phyloP scores from a whole-genome alignment of 2,113 vertebrate genomes.

The Cyphomyrus discorhynchus region DNA sequence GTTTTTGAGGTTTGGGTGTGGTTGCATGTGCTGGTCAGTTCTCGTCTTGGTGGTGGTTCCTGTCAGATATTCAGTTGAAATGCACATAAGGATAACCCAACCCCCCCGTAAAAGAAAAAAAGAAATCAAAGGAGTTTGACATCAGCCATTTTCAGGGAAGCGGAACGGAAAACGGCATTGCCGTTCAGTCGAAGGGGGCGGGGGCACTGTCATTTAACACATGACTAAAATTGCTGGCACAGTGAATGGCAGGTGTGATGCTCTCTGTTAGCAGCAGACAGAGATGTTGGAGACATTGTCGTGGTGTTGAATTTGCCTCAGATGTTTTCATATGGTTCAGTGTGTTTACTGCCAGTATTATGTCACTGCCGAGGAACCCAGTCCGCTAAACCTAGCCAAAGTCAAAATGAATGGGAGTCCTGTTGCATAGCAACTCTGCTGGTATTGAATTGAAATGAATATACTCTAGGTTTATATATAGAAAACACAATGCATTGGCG shows the following conservation, averaged over 20 bases:
- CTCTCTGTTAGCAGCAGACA: not conserved
- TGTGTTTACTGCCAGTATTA: not conserved
- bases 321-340: not conserved
- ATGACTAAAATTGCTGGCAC: not conserved
- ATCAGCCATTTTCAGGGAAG: constrained; percentile 2
- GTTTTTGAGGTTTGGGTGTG: not conserved
- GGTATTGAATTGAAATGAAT: constrained; percentile 9
- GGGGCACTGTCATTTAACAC: not conserved
- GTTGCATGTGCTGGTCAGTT: not conserved
- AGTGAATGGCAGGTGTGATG: not conserved
- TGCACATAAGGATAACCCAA: not conserved
- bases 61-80: not conserved
- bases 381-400: not conserved
- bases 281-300: not conserved
- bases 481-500: not conserved
- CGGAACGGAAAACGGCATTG: not conserved
- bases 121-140: not conserved
- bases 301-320: not conserved
- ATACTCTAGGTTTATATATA: not conserved
- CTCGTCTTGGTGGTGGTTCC: not conserved
- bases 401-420: constrained; percentile 9
- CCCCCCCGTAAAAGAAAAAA: not conserved
- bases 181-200: not conserved
- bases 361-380: not conserved
- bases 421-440: constrained; percentile 17